phyloP scores from a whole-genome alignment of 1,140 invertebrate species.

The Zaprionus inermis region DNA sequence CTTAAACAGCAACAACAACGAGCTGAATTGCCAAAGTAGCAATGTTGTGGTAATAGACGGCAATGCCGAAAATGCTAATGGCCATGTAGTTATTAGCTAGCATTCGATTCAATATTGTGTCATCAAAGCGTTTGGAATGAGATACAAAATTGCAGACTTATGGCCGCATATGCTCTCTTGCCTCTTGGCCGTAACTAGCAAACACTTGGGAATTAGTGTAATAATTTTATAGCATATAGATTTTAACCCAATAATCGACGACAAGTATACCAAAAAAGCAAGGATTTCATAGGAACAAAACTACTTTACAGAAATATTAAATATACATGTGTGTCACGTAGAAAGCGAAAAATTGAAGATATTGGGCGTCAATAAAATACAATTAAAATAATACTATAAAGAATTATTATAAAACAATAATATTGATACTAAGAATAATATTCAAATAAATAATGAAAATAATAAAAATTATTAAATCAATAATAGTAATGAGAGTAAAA shows the following conservation, averaged over 20 bases:
- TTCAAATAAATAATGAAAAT: conserved; percentile 3
- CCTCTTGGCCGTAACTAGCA: conserved; percentile 8
- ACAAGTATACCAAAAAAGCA: conserved; percentile 59
- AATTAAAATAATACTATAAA: conserved; percentile 10
- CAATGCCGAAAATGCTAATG: conserved; percentile 30
- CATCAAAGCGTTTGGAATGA: conserved; percentile 47
- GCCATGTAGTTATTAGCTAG: conserved; percentile 74
- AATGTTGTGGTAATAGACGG: conserved; percentile 35
- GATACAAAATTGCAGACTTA: conserved; percentile 37
- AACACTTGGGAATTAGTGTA: conserved; percentile 67
- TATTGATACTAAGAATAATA: conserved; percentile 3
- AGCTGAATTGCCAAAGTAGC: conserved; percentile 62
- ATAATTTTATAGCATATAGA: conserved; percentile 40
- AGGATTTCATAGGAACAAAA: conserved; percentile 33
- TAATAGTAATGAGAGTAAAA: not conserved
- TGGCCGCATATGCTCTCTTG: conserved; percentile 7
- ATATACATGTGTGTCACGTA: conserved; percentile 2
- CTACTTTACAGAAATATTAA: not conserved
- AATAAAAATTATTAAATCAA: conserved; percentile 21
- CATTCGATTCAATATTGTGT: conserved; percentile 48
- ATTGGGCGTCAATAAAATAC: conserved; percentile 11
- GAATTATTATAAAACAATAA: conserved; percentile 26
- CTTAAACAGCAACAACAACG: conserved; percentile 72
- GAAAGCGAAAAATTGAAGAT: conserved; percentile 1
- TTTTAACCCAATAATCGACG: conserved; percentile 16